phyloP scores from a whole-genome alignment of 2,888 invertebrate genomes.

The Trimorus sp. region DNA sequence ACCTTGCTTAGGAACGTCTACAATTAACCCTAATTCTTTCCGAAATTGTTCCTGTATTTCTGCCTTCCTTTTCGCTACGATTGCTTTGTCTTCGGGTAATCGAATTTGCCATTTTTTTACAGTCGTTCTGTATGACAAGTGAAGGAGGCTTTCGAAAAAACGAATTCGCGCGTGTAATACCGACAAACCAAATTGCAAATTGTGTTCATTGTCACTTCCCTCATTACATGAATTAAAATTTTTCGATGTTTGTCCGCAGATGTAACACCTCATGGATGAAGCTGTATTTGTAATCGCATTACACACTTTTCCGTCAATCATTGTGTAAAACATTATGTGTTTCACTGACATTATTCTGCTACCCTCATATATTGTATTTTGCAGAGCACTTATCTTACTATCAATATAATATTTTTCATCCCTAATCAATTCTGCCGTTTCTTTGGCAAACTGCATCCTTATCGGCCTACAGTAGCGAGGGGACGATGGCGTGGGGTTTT shows the following conservation, averaged over 20 bases:
- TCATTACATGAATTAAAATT: neutral
- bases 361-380: neutral
- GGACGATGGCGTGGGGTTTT: conserved; percentile 72
- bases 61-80: conserved; percentile 38
- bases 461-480: conserved; percentile 69
- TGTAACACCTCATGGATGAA: conserved; percentile 3
- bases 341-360: neutral
- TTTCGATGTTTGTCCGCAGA: conserved; percentile 3
- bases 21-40: conserved; percentile 70
- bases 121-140: conserved; percentile 44
- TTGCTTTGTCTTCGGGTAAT: conserved; percentile 26
- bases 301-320: conserved; percentile 13
- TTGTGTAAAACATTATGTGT: neutral
- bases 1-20: conserved; percentile 71
- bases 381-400: neutral
- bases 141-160: conserved; percentile 43
- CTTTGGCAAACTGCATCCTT: conserved; percentile 61
- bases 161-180: conserved; percentile 14
- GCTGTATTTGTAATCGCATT: conserved; percentile 15
- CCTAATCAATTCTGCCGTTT: conserved; percentile 56
- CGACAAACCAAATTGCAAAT: neutral
- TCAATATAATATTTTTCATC: conserved; percentile 64
- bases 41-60: conserved; percentile 68
- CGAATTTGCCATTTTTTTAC: conserved; percentile 38
- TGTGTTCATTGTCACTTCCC: no score